Conservation (phyloP, 2,888 invertebrate species). For the Xylota segnis region DNA sequence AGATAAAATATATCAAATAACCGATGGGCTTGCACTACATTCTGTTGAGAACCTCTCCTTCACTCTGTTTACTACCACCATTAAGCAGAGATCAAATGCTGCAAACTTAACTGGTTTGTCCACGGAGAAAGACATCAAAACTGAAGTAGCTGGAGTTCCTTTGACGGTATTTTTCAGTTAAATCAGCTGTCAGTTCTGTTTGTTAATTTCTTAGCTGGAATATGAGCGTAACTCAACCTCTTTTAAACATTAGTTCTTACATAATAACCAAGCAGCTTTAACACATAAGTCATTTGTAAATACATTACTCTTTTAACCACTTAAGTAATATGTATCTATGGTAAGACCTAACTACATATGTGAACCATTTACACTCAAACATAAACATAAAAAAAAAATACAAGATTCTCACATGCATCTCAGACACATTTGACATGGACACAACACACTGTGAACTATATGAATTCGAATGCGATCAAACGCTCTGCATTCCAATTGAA, state of each 20-base stretch:
- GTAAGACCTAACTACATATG: neutral
- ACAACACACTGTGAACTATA: slow-evolving; percentile 81
- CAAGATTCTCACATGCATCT: slow-evolving; percentile 59
- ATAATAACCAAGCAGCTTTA: neutral
- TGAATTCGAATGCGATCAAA: slow-evolving; percentile 83
- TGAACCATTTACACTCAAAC: slow-evolving; percentile 21
- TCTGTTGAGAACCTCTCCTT: too few relatives aligned
- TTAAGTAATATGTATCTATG: neutral
- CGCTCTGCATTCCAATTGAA: slow-evolving; percentile 84
- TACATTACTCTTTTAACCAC: neutral
- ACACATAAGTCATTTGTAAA: slow-evolving; percentile 1
- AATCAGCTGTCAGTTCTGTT: too few relatives aligned
- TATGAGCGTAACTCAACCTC: neutral
- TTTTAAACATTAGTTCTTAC: neutral
- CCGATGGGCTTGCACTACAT: too few relatives aligned
- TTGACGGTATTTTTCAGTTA: too few relatives aligned
- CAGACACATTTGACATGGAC: slow-evolving; percentile 80
- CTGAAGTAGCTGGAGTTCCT: too few relatives aligned
- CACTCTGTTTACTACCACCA: too few relatives aligned
- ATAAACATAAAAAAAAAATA: slow-evolving; percentile 13
- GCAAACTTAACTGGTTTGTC: neutral
- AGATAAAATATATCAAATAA: too few relatives aligned
- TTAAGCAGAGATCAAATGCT: neutral
- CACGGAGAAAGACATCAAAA: too few relatives aligned
- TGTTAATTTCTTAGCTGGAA: slow-evolving; percentile 3